These are phyloP conservation scores for Hirtodrosophila histrioides DNA, from an alignment of 2,888 invertebrate species.

Conservation along the genomic window DNA sequence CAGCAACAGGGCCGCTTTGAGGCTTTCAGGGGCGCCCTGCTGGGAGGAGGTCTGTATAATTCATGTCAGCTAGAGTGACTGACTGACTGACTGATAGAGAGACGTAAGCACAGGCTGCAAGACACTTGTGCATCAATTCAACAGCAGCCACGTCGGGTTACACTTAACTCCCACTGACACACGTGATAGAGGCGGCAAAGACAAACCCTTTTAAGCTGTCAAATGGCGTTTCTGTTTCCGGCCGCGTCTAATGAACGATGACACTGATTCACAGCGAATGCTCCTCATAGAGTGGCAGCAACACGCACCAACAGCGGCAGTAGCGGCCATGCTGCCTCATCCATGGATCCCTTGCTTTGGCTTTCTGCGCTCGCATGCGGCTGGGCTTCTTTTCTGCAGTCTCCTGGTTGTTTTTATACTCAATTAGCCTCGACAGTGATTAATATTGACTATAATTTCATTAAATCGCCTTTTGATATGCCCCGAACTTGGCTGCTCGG, in stretches of 20 bases:
- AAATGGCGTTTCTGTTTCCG: constrained; percentile 61
- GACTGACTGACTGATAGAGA: neutral
- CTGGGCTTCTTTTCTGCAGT: constrained; percentile 21
- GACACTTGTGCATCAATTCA: constrained; percentile 52
- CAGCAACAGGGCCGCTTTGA: constrained; percentile 34
- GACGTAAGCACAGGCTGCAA: neutral
- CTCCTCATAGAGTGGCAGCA: constrained; percentile 6
- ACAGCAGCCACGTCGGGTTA: constrained; percentile 34
- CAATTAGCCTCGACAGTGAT: constrained; percentile 78
- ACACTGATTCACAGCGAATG: constrained; percentile 44
- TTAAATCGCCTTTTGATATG: constrained; percentile 77
- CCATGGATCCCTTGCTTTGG: neutral
- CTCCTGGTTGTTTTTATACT: constrained; percentile 68
- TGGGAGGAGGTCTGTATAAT: constrained; percentile 23
- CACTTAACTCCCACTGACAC: constrained; percentile 43
- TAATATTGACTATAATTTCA: constrained; percentile 78
- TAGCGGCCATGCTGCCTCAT: constrained; percentile 6
- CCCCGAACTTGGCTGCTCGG: constrained; percentile 11
- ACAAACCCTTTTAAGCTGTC: constrained; percentile 79
- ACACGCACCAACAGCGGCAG: neutral
- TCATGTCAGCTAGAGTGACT: constrained; percentile 21
- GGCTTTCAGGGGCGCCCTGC: neutral
- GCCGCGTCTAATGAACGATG: constrained; percentile 68
- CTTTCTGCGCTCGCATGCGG: constrained; percentile 6
- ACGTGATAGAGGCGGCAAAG: constrained; percentile 27